Base-by-base conservation (phyloP, 2,113 vertebrate species). In the Oryzias celebensis region DNA sequence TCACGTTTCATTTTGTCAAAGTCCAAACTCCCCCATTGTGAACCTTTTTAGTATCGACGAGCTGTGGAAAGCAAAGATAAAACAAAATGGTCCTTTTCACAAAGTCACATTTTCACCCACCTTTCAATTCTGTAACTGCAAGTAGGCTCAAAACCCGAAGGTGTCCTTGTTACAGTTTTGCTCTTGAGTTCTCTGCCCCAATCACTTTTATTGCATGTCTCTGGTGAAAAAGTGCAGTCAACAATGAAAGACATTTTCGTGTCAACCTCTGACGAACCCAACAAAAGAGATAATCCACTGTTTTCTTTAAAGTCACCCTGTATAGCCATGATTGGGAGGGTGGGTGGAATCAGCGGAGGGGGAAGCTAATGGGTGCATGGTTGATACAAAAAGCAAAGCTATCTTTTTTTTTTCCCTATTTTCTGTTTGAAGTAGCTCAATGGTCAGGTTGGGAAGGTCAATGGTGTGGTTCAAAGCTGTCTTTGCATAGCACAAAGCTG, bases 401-500 rank as follows among this genome's bases (percentile, higher is more conserved):
- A 73, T 59, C 65, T 80, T 75, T 5, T 47, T 57, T 51, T 10
- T 53, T 64, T 28, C 52, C 20, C 22, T 54, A 18, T 2, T 56
- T 58, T 64, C 54, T 62, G 73, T 49, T 67, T 52, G 43, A 6
- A 92, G 58, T 82, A 88, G 83, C 75, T 90, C 68, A 84, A 82
- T 88, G 85, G 72, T 73, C 41, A 60, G 76, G 65, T 51, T 73
- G 58, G 82, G 46, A 80, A 92, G 92, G 72, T 82, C 78, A 64
- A 52, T 85, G 90, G 94, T 86, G 91, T 93, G 92, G 89, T 92
- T 93, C 82, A 92, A 92, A 94, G 94, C 94, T 92, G 82, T 96
- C 92, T 90, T 97, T 96, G 95, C 94, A 95, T 96, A 97, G 97
- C 96, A 96, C 93, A 88, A 98, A 95, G 95, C 95, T 91, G 89